These are phyloP conservation scores for Stylophora pistillata DNA, from an alignment of 64 coral and sea anemone genomes.

Conservation along the genomic window DNA sequence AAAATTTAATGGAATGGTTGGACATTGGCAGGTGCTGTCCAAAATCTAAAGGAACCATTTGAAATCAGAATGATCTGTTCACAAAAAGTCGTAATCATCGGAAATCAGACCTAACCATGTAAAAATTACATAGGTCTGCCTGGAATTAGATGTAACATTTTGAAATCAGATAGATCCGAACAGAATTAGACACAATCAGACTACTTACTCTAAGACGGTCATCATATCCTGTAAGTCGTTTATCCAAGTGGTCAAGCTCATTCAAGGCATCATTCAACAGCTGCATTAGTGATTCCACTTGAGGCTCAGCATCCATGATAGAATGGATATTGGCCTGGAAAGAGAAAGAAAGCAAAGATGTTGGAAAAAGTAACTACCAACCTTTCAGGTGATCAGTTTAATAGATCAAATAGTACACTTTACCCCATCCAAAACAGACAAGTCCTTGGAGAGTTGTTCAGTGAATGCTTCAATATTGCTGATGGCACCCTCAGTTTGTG, in stretches of 20 bases:
- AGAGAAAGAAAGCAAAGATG: not conserved
- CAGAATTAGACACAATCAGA: no score
- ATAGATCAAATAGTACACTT: not conserved
- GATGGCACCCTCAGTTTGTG: slow-evolving; percentile 89
- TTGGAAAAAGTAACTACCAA: no score
- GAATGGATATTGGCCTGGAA: slow-evolving; percentile 93
- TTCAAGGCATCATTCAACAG: slow-evolving; percentile 80
- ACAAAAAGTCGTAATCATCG: no score
- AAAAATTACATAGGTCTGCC: no score
- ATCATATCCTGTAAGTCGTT: slow-evolving; percentile 83
- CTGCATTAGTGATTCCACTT: slow-evolving; percentile 94
- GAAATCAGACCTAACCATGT: no score
- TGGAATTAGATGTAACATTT: no score
- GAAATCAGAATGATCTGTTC: no score
- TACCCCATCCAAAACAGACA: slow-evolving; percentile 96
- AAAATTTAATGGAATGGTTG: no score
- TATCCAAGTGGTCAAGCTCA: slow-evolving; percentile 86
- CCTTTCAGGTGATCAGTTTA: no score
- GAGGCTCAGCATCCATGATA: slow-evolving; percentile 96
- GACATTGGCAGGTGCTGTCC: no score
- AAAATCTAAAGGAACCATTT: no score
- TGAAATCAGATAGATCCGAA: no score
- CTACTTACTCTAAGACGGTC: slow-evolving; percentile 73
- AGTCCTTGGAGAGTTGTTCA: slow-evolving; percentile 86
- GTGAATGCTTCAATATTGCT: slow-evolving; percentile 96